Base-by-base conservation (phyloP, 2,888 invertebrate species). In the Platycheirus albimanus region DNA sequence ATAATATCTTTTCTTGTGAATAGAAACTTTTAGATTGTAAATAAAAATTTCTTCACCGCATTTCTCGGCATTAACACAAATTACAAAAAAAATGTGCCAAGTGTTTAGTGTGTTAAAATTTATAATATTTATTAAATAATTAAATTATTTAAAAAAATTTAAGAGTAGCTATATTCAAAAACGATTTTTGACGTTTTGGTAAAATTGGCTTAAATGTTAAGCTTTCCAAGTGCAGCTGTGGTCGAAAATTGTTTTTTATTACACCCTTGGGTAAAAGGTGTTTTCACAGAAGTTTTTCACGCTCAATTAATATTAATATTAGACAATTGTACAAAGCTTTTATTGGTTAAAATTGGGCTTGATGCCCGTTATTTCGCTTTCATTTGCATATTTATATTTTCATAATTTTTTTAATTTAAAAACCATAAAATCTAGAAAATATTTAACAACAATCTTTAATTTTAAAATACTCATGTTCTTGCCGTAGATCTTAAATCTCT, bases 211-310 rank as follows among this genome's bases (percentile, higher is more conserved):
- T 13, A 17, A 54, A n/a, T 54, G 1, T n/a, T 2, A 0, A 13
- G 0, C 11, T 54, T 19, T n/a, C n/a, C 5, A 19, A 3, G 4
- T 15, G 6, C 36, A n/a, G 13, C 3, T 13, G 13, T 5, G 13
- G 3, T 15, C 15, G 28, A 11, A 41, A 38, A 58, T 15, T 24
- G 24, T 58, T 56, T 56, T 56, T 56, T 58, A 49, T 28, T 54
- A 51, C 47, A 43, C 54, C 77, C 71, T 71, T 77, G 81, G 81
- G 81, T 81, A 81, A 81, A 81, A 81, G 81, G 81, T 81, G 28
- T 67, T 61, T 58, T 63, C 24, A 41, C 49, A 43, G 30, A 66
- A 52, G 17, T 71, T 66, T 45, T 69, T 45, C 30, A 49, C 49
- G 33, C 61, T 71, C n/a, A n/a, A 19, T 43, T 58, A 20, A 24